phyloP scores from a whole-genome alignment of 1,140 invertebrate genomes.

The Drosophila carrolli region DNA sequence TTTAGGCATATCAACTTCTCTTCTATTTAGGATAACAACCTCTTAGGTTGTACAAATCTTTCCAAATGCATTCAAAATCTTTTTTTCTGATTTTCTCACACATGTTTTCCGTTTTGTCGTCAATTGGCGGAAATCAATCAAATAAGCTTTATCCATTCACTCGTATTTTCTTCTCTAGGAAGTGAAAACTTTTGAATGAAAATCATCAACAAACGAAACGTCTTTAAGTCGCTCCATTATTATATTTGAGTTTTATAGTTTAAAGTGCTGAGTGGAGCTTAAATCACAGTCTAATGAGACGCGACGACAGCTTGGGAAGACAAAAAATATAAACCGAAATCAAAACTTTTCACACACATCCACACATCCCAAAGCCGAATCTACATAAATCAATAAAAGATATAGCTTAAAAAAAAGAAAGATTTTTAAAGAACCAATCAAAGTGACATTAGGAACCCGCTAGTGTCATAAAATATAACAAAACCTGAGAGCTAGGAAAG shows the following conservation, averaged over 20 bases:
- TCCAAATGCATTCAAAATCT: not conserved
- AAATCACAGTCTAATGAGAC: constrained; percentile 46
- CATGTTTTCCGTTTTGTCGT: constrained; percentile 18
- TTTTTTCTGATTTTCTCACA: constrained; percentile 20
- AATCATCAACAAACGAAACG: constrained; percentile 27
- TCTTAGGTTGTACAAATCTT: not conserved
- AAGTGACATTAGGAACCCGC: constrained; percentile 59
- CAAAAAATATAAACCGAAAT: not conserved
- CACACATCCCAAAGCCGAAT: constrained; percentile 46
- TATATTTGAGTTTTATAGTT: constrained; percentile 33
- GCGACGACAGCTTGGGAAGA: constrained; percentile 44
- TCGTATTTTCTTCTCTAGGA: constrained; percentile 7
- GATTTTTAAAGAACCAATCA: constrained; percentile 55
- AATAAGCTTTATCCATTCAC: constrained; percentile 13
- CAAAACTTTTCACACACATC: constrained; percentile 40
- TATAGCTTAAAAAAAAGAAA: constrained; percentile 31
- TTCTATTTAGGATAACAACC: not conserved
- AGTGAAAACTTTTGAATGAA: constrained; percentile 42
- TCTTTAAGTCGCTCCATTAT: constrained; percentile 19
- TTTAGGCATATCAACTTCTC: not conserved
- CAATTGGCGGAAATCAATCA: constrained; percentile 41
- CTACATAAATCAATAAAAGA: constrained; percentile 60
- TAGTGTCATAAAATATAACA: constrained; percentile 45
- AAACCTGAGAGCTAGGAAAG: constrained; percentile 1
- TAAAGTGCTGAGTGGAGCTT: constrained; percentile 34